Percentiles rank a stretch among this genome's conserved stretches.
Conservation (phyloP, 2,888 invertebrate genomes). For the Mythimna vitellina region DNA sequence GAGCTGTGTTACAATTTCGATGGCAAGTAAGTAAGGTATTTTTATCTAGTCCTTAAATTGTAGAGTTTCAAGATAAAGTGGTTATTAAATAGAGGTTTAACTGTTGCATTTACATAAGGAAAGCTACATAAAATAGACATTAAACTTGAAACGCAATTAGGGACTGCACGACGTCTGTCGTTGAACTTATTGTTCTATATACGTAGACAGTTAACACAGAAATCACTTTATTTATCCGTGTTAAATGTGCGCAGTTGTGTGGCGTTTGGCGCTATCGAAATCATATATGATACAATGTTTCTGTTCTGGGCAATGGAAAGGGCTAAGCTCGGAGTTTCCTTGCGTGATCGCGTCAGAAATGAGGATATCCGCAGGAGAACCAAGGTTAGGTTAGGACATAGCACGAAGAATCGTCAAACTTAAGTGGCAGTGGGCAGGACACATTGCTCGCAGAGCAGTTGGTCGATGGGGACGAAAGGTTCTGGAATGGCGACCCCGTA, state of each 20-base stretch:
- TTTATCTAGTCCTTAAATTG: not conserved
- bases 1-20: too few species aligned
- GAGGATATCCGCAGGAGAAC: too few species aligned
- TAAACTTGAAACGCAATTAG: slow-evolving; percentile 49
- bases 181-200: slow-evolving; percentile 14
- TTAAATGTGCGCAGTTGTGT: slow-evolving; percentile 39
- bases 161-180: slow-evolving; percentile 27
- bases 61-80: slow-evolving; percentile 14
- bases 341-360: too few species aligned
- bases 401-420: too few species aligned
- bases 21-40: too few species aligned
- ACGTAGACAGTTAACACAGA: not conserved
- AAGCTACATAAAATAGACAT: slow-evolving; percentile 34
- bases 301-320: too few species aligned
- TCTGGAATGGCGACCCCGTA: too few species aligned
- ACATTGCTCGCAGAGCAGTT: too few species aligned
- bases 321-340: too few species aligned
- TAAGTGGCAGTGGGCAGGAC: too few species aligned
- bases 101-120: slow-evolving; percentile 21
- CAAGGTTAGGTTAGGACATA: too few species aligned
- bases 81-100: not conserved
- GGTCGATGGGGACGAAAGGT: too few species aligned
- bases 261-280: not conserved
- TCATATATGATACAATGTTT: not conserved
- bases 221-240: slow-evolving; percentile 48